phyloP scores from a whole-genome alignment of 2,113 vertebrate species.

The Thoracochromis brauschi region DNA sequence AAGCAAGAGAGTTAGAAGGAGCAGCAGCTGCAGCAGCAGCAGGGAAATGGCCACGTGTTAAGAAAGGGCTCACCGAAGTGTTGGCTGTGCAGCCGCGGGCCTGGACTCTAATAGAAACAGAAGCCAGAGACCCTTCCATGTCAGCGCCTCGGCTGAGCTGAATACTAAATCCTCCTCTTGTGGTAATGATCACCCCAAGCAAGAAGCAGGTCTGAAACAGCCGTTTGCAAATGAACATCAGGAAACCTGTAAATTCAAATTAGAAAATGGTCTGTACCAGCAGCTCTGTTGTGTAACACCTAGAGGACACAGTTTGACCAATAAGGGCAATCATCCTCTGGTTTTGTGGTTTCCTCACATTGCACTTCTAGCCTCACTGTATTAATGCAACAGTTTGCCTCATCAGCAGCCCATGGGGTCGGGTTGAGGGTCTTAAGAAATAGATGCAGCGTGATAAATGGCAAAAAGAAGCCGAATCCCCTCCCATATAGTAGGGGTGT shows the following conservation, averaged over 20 bases:
- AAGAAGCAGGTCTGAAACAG: conserved; percentile 36
- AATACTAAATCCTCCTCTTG: conserved; percentile 50
- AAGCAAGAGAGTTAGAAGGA: conserved; percentile 37
- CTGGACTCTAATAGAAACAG: conserved; percentile 60
- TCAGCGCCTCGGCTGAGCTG: conserved; percentile 37
- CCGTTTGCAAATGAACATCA: conserved; percentile 51
- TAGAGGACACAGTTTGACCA: conserved; percentile 28
- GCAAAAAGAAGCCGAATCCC: conserved; percentile 3
- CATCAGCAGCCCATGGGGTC: not conserved
- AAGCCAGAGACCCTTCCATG: conserved; percentile 49
- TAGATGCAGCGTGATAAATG: conserved; percentile 30
- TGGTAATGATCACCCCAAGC: conserved; percentile 63
- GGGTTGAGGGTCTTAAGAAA: not conserved
- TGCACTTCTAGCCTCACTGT: not conserved
- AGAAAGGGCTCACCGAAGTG: conserved; percentile 50
- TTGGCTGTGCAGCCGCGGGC: conserved; percentile 42
- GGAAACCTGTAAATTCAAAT: conserved; percentile 52
- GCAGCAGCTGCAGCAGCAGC: conserved; percentile 36
- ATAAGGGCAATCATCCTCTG: not conserved
- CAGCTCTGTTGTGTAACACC: not conserved
- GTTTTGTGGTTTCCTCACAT: not conserved
- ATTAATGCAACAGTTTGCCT: conserved; percentile 1
- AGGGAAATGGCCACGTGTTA: conserved; percentile 24
- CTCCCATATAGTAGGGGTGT: not conserved
- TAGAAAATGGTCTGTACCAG: conserved; percentile 25